Conservation (phyloP, 2,888 invertebrate genomes). For the Ecdyonurus torrentis region DNA sequence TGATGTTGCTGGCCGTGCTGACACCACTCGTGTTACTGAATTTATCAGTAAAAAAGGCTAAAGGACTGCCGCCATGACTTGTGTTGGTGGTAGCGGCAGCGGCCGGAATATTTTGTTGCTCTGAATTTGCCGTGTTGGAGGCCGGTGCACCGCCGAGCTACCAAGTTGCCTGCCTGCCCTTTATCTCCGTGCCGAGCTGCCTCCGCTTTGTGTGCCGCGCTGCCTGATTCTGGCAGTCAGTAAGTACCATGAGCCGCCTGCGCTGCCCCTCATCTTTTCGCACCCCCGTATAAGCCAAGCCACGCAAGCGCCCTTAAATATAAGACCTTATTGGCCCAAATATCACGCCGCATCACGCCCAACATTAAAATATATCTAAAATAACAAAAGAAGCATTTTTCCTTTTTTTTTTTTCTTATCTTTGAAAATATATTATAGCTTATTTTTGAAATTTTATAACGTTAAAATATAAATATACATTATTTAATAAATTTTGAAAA, state of each 20-base stretch:
- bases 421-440: no score
- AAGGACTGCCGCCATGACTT: conserved; percentile 2
- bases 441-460: no score
- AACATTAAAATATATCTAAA: no score
- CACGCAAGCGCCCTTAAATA: not conserved
- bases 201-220: not conserved
- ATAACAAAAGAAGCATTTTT: no score
- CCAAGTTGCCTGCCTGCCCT: not conserved
- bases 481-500: no score
- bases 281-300: not conserved
- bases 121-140: not conserved
- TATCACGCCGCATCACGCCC: not conserved
- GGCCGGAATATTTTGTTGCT: not conserved
- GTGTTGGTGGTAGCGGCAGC: not conserved
- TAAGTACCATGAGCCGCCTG: not conserved
- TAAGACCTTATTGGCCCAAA: not conserved
- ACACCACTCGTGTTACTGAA: conserved; percentile 9
- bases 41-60: conserved; percentile 6
- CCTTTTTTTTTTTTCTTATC: no score
- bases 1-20: conserved; percentile 51
- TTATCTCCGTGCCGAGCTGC: not conserved
- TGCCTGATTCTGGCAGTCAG: not conserved
- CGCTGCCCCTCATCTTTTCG: not conserved
- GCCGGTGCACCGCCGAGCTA: not conserved
- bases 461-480: no score